Percentiles rank a stretch among this genome's conserved stretches.
Evolutionary conservation across 2,888 invertebrate genomes (phyloP).

Genomic region (Omphaloscelis lunosa): DNA sequence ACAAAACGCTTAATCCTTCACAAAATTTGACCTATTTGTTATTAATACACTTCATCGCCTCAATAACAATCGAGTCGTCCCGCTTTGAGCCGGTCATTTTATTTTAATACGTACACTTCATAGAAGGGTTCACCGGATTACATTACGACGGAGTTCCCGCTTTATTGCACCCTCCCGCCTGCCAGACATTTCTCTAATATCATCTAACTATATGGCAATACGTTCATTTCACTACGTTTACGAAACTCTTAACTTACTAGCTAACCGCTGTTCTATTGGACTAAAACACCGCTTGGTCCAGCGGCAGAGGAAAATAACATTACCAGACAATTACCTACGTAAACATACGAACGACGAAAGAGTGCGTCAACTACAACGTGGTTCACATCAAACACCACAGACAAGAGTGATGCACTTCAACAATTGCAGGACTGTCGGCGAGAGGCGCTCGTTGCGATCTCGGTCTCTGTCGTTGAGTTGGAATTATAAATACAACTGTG

Average conservation of each 20-base stretch:
- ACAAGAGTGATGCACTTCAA: slow-evolving; percentile 49
- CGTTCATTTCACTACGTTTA: slow-evolving; percentile 86
- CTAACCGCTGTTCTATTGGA: slow-evolving; percentile 86
- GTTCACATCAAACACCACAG: slow-evolving; percentile 49
- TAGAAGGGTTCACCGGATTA: slow-evolving; percentile 86
- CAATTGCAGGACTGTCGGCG: slow-evolving; percentile 48
- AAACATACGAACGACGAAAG: slow-evolving; percentile 75
- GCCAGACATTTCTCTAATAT: slow-evolving; percentile 84
- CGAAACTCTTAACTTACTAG: slow-evolving; percentile 84
- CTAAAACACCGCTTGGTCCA: slow-evolving; percentile 76
- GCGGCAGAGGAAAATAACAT: slow-evolving; percentile 77
- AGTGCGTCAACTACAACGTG: slow-evolving; percentile 72
- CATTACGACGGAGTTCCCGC: slow-evolving; percentile 65
- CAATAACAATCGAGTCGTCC: slow-evolving; percentile 74
- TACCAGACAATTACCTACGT: slow-evolving; percentile 83
- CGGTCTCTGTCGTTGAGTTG: slow-evolving; percentile 39
- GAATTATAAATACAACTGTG: slow-evolving; percentile 36
- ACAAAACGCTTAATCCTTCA: slow-evolving; percentile 88
- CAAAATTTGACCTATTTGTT: slow-evolving; percentile 87
- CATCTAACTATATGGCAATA: slow-evolving; percentile 88
- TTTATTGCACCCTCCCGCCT: slow-evolving; percentile 89
- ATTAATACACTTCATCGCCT: slow-evolving; percentile 74
- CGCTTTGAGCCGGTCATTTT: slow-evolving; percentile 83
- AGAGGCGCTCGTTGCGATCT: slow-evolving; percentile 64
- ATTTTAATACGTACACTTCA: slow-evolving; percentile 86